Evolutionary conservation across 1,140 invertebrate genomes (phyloP).

Genomic region (Thaumatotibia leucotreta): DNA sequence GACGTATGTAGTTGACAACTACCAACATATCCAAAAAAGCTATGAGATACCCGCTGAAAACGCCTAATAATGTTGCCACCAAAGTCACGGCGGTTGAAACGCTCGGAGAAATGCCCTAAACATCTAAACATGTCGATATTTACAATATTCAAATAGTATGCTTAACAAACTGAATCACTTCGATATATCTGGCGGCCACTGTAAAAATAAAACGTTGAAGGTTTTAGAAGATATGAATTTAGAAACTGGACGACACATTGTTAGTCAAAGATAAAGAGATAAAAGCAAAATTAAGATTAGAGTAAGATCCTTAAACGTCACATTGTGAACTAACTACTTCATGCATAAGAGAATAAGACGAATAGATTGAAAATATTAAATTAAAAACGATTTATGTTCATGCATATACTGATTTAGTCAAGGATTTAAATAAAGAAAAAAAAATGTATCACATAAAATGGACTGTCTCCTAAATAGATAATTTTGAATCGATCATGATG

Average conservation of each 20-base stretch:
- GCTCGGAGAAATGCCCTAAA: too few species aligned
- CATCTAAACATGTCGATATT: too few species aligned
- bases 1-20: too few species aligned
- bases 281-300: background rate
- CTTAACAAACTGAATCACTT: too few species aligned
- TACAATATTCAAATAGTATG: too few species aligned
- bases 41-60: too few species aligned
- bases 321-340: background rate
- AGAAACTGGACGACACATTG: background rate
- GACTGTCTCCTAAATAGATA: background rate
- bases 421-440: background rate
- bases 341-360: slow-evolving; percentile 2
- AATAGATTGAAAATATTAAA: slow-evolving; percentile 1
- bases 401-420: slow-evolving; percentile 1
- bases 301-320: background rate
- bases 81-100: too few species aligned
- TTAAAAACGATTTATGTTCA: background rate
- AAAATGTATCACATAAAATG: background rate
- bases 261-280: background rate
- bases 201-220: background rate
- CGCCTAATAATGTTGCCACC: too few species aligned
- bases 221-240: too few species aligned
- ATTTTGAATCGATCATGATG: background rate
- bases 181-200: too few species aligned
- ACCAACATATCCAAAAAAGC: too few species aligned